phyloP scores from a whole-genome alignment of 2,888 invertebrate species.

The Drosophila vallismaia region DNA sequence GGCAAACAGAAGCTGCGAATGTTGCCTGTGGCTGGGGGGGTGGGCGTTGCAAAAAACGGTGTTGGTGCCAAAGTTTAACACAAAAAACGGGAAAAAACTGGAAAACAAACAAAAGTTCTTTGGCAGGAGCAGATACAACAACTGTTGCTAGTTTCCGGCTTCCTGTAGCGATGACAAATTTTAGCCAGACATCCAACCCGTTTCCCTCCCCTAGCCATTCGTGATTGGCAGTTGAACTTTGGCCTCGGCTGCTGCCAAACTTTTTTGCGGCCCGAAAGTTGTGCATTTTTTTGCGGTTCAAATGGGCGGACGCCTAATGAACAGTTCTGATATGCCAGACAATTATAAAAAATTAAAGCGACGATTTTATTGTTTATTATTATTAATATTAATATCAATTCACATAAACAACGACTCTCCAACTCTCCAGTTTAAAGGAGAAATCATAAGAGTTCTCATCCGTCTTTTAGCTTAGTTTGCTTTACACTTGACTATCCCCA shows the following conservation, averaged over 20 bases:
- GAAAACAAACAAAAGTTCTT: conserved; percentile 58
- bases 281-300: conserved; percentile 5
- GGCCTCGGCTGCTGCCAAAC: conserved; percentile 13
- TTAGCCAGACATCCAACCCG: conserved; percentile 29
- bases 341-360: conserved; percentile 20
- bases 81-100: not conserved
- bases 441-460: not conserved
- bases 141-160: conserved; percentile 79
- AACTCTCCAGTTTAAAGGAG: conserved; percentile 5
- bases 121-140: conserved; percentile 53
- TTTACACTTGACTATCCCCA: conserved; percentile 7
- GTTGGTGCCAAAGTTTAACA: conserved; percentile 11
- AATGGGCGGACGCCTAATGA: conserved; percentile 1
- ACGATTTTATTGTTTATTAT: not conserved
- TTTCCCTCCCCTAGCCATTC: conserved; percentile 1
- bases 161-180: conserved; percentile 77
- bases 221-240: conserved; percentile 40
- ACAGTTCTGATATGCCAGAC: conserved; percentile 1
- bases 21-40: conserved; percentile 3
- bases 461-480: not conserved
- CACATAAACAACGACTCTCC: too few species aligned
- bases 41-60: conserved; percentile 2
- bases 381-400: too few species aligned
- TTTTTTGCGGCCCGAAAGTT: conserved; percentile 10
- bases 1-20: conserved; percentile 13